Conservation (phyloP, 2,888 invertebrate species). For the Ophioninae sp. region DNA sequence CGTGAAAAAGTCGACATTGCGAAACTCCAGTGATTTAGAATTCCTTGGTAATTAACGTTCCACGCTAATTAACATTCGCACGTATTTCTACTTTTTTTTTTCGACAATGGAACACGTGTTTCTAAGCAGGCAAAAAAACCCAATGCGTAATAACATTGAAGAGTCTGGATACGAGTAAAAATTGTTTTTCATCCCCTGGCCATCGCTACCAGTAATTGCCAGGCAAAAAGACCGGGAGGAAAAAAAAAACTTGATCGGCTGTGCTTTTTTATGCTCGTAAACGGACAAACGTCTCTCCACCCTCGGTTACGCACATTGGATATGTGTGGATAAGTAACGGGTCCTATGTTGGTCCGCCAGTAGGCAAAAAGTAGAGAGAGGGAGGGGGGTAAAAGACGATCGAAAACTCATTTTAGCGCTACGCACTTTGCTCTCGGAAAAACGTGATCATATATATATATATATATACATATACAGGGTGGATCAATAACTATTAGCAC, state of each 20-base stretch:
- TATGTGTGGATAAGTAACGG: slow-evolving; percentile 11
- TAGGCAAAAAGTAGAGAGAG: background rate
- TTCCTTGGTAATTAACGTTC: slow-evolving; percentile 37
- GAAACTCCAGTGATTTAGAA: slow-evolving; percentile 55
- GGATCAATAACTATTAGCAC: too few species aligned
- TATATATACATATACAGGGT: background rate
- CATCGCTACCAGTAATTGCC: slow-evolving; percentile 42
- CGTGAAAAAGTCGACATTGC: slow-evolving; percentile 56
- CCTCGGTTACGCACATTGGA: slow-evolving; percentile 27
- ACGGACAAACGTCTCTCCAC: slow-evolving; percentile 43
- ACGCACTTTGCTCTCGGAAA: slow-evolving; percentile 48
- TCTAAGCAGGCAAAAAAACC: background rate
- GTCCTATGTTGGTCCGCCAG: background rate
- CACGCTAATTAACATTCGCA: slow-evolving; percentile 20
- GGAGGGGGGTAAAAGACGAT: slow-evolving; percentile 60
- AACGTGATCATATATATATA: slow-evolving; percentile 33
- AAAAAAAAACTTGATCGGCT: slow-evolving; percentile 3
- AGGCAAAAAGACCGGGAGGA: background rate
- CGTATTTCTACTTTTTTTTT: background rate
- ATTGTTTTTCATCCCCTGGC: background rate
- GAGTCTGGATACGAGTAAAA: slow-evolving; percentile 11
- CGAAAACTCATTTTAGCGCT: slow-evolving; percentile 71
- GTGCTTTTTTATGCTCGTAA: slow-evolving; percentile 27
- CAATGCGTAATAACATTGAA: background rate
- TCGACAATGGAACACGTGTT: background rate